Base-by-base conservation (phyloP, 1,140 invertebrate species). In the Campoletis sonorensis region DNA sequence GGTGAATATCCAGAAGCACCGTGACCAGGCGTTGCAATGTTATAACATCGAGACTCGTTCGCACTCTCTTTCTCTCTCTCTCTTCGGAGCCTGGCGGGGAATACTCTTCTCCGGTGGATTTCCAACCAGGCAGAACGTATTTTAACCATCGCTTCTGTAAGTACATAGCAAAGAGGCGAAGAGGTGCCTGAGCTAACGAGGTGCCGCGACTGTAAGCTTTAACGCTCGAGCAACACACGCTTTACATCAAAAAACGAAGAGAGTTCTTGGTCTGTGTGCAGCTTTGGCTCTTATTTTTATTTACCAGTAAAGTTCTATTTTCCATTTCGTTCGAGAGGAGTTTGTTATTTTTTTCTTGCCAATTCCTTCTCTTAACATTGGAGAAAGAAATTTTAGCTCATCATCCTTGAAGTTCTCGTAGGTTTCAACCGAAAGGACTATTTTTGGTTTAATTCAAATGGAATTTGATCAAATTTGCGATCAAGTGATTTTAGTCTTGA, bases 101-200 rank as follows among this genome's bases (percentile, higher is more conserved):
- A 40, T 61, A 58, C 64, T 76, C 37, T 64, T 80, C 79, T 78
- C 54, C 78, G 73, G 75, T 23, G 21, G 54, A 84, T 64, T 82
- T 82, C 27, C 80, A 82, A 79, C 77, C 77, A 83, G 79, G 82
- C 77, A 81, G 82, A 83, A 81, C 82, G 78, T 79, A 75, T 75
- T 75, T 75, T 75, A 81, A 68, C 73, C 73, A 77, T 54, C 33
- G 64, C 37, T 33, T 11, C 75, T 78, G 54, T 78, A 78, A 81
- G 23, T 51, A 68, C 58, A 76, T 37, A 27, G 72, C 64, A 58
- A 75, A 37, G 21, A 7, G 30, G 49, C 11, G 5, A 75, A 40
- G 21, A 33, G 71, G 33, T n/a, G 71, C 73, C 33, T 71, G 40
- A 37, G 78, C 80, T 84, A 84, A 84, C 81, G 76, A 84, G 83